Evolutionary conservation across 2,113 vertebrate species (phyloP).

Genomic region (Nibea coibor): DNA sequence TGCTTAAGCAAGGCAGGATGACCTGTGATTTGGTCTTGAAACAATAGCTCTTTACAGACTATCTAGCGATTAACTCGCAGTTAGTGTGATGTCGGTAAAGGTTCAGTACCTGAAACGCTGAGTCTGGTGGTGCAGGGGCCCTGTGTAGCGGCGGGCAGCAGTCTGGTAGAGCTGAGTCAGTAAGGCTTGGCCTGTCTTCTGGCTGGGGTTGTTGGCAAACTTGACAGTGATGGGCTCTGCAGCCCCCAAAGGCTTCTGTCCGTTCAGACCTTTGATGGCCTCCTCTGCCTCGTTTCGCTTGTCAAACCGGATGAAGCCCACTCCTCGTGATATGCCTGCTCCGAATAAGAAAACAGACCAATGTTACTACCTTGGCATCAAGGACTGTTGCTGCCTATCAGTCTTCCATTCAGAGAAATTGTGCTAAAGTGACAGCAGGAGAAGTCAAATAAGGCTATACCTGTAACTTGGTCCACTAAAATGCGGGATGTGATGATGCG

Average conservation of each 20-base stretch:
- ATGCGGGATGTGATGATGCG: conserved; percentile 97
- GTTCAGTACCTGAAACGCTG: conserved; percentile 94
- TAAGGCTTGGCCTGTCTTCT: conserved; percentile 95
- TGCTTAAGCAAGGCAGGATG: conserved; percentile 25
- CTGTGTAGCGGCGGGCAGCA: conserved; percentile 91
- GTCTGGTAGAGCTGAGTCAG: conserved; percentile 96
- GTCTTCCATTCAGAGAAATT: neutral
- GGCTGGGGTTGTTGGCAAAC: conserved; percentile 97
- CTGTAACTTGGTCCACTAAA: conserved; percentile 96
- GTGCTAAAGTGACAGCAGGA: neutral
- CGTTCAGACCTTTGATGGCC: conserved; percentile 96
- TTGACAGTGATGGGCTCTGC: conserved; percentile 97
- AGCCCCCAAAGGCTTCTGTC: conserved; percentile 93
- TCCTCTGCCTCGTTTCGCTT: conserved; percentile 97
- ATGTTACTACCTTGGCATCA: conserved; percentile 70
- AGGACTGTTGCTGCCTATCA: neutral
- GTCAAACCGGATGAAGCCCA: conserved; percentile 97
- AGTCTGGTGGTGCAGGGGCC: conserved; percentile 93
- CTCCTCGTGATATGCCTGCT: conserved; percentile 94
- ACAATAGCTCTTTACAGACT: conserved; percentile 39
- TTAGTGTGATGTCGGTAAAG: conserved; percentile 20
- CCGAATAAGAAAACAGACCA: conserved; percentile 63
- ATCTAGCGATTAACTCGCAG: conserved; percentile 21
- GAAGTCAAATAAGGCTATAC: conserved; percentile 79
- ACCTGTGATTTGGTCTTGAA: conserved; percentile 38